phyloP scores from a whole-genome alignment of 2,888 invertebrate genomes.

The Amiota communis region DNA sequence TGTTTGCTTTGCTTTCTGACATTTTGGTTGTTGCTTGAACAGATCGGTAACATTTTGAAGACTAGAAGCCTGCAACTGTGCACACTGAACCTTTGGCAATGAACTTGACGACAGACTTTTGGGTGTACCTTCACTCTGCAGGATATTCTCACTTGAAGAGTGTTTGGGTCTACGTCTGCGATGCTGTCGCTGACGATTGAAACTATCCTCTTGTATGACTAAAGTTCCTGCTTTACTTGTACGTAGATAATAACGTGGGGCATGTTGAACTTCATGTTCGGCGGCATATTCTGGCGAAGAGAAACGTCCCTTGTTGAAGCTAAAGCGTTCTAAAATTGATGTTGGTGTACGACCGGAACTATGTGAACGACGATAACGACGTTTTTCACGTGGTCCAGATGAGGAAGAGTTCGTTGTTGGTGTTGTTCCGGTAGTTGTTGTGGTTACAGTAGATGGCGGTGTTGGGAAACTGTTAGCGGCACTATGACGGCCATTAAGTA shows the following conservation, averaged over 20 bases:
- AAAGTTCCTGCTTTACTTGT: slow-evolving; percentile 76
- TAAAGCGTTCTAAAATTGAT: slow-evolving; percentile 71
- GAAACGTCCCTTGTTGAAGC: slow-evolving; percentile 67
- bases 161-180: slow-evolving; percentile 65
- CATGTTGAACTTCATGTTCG: slow-evolving; percentile 50
- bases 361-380: slow-evolving; percentile 69
- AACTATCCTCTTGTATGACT: slow-evolving; percentile 75
- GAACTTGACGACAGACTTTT: slow-evolving; percentile 43
- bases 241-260: slow-evolving; percentile 73
- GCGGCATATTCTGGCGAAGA: slow-evolving; percentile 69
- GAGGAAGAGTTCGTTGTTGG: slow-evolving; percentile 60
- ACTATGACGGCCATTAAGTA: neutral
- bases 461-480: slow-evolving; percentile 48
- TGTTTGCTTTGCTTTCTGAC: neutral
- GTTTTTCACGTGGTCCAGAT: slow-evolving; percentile 64
- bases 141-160: slow-evolving; percentile 60
- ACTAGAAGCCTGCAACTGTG: slow-evolving; percentile 24
- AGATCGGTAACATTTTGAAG: slow-evolving; percentile 21
- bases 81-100: neutral
- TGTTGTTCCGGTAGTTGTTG: slow-evolving; percentile 46
- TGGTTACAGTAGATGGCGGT: slow-evolving; percentile 59
- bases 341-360: slow-evolving; percentile 56
- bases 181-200: slow-evolving; percentile 62
- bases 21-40: slow-evolving; percentile 27
- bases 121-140: slow-evolving; percentile 22